Evolutionary conservation across 2,888 invertebrate genomes (phyloP).

Genomic region (Watsonalla cultraria): DNA sequence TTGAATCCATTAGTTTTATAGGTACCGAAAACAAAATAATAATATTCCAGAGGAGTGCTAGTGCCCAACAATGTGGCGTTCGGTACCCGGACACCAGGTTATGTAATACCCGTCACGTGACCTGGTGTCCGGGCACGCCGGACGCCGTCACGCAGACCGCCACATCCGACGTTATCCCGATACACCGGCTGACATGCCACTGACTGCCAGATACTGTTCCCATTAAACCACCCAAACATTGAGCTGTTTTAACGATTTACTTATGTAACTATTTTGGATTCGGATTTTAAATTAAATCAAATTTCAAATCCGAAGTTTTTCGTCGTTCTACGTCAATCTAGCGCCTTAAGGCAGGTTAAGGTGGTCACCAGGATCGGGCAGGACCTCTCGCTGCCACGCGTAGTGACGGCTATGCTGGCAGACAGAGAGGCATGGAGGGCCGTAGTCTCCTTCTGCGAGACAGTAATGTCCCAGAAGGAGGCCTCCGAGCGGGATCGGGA

Average conservation of each 20-base stretch:
- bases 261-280: background rate
- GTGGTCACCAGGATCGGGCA: too few species aligned
- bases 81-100: conserved; percentile 19
- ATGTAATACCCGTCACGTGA: conserved; percentile 38
- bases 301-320: too few species aligned
- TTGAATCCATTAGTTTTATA: background rate
- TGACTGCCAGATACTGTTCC: background rate
- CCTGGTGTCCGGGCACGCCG: conserved; percentile 40
- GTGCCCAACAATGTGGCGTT: conserved; percentile 39
- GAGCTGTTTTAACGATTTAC: background rate
- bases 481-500: too few species aligned
- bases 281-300: too few species aligned
- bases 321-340: too few species aligned
- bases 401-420: too few species aligned
- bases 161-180: conserved; percentile 57
- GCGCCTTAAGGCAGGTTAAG: too few species aligned
- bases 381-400: too few species aligned
- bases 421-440: too few species aligned
- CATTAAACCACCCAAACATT: background rate
- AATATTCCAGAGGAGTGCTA: background rate
- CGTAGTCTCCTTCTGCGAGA: too few species aligned
- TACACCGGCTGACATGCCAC: conserved; percentile 23
- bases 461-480: too few species aligned
- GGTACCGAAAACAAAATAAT: background rate
- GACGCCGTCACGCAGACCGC: conserved; percentile 57